Evolutionary conservation across 2,113 vertebrate genomes (phyloP), one percentile per base, ranked within the genome.

Genomic region (Perca fluviatilis): DNA sequence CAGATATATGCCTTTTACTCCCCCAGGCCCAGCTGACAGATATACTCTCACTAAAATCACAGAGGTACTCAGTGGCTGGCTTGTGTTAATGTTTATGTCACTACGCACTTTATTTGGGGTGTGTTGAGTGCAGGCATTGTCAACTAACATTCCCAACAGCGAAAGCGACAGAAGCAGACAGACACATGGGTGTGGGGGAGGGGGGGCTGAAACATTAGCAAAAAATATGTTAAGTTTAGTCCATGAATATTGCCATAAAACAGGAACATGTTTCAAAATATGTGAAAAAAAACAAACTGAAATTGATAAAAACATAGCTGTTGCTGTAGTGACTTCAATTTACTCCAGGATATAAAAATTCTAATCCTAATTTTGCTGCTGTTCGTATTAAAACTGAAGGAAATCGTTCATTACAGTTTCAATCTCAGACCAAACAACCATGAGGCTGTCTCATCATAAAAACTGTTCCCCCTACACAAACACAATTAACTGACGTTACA

Each of bases 71-170:
- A 87, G 88, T 80, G 88, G 89, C 80, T 91, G 88, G 89, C 80
- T 91, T 80, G 90, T 89, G 92, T 87, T 93, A 91, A 94, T 92
- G 89, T 89, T 73, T 82, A 85, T 92, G 93, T 92, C 92, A 89
- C 91, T 27, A 27, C 60, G 9, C 80, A 85, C 91, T 92, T 93
- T 86, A 89, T 91, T 90, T 84, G 73, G 74, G 86, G 79, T 69
- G 84, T 70, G 74, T 61, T 79, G 85, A 91, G 89, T 79, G 84
- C 80, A 83, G 86, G 68, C 69, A 86, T 91, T 94, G 90, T 94
- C 90, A 88, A 58, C 76, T 54, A 85, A 74, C 46, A 5, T 72
- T 87, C 80, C 72, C 74, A 78, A 25, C 47, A 81, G 65, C 49
- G 51, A 30, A 80, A 86, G 77, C 43, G 67, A 86, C 81, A 63